Evolutionary conservation across 2,797 vertebrate genomes (phyloP).

Genomic region (Cygnus olor): DNA sequence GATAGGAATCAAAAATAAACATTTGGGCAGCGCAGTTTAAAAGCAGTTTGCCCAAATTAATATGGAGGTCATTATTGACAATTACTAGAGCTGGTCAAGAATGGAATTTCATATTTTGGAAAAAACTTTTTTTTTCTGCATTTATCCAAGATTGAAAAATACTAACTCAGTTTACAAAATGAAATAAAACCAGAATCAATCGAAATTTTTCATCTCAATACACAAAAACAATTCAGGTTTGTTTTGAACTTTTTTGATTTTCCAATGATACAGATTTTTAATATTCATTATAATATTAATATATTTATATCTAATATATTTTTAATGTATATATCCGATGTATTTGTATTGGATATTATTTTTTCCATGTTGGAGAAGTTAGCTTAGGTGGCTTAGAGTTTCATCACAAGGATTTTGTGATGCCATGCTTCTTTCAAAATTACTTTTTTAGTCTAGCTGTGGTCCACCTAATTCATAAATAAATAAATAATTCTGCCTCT

Average conservation of each 20-base stretch:
- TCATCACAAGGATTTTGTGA: background rate
- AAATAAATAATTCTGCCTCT: background rate
- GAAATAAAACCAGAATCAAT: background rate
- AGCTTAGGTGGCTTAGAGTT: background rate
- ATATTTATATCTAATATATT: background rate
- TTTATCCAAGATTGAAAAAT: background rate
- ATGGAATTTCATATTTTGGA: background rate
- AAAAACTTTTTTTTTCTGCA: background rate
- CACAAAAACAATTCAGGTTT: background rate
- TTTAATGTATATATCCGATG: background rate
- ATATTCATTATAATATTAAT: background rate
- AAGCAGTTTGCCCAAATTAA: background rate
- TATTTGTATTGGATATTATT: background rate
- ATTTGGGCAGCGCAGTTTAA: background rate
- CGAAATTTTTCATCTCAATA: background rate
- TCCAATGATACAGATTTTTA: background rate
- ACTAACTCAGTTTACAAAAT: background rate
- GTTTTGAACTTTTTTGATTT: background rate
- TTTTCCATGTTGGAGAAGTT: background rate
- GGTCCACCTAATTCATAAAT: background rate
- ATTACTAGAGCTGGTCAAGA: background rate
- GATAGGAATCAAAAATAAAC: background rate
- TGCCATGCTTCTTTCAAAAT: background rate
- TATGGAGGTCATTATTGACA: background rate
- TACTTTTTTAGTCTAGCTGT: background rate